Evolutionary conservation across 2,113 vertebrate genomes (phyloP), one percentile per base, ranked within the genome.

Genomic region (Chauna torquata): DNA sequence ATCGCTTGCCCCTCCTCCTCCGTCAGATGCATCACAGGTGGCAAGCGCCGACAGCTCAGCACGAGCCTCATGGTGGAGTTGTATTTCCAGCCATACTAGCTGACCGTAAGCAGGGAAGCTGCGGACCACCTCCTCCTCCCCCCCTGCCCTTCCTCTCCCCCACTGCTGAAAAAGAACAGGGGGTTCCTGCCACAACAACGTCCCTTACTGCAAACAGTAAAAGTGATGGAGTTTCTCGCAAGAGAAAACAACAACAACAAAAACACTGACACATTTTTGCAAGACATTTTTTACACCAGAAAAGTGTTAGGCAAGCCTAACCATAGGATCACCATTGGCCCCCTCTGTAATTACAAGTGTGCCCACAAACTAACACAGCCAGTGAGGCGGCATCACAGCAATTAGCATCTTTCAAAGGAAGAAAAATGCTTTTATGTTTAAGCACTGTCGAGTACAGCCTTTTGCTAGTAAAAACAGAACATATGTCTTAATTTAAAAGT

Each of bases 401-500:
- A 94, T 95, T 76, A 94, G 45, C 71, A 50, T 58, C 75, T 62
- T 96, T 88, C 86, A 97, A 64, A 94, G 75, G 72, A 5, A 94
- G 72, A 91, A 82, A 95, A 98, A 80, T 16, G 65, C 40, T 76
- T 79, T 83, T 90, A 92, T 84, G 66, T 94, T 88, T 90, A 91
- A 97, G 91, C 44, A 65, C 82, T 74, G 62, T 23, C 79, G 72
- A 97, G 81, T 30, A 94, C 75, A 96, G 88, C 19, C 62, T 91
- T 95, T 94, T 85, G 93, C 78, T 89, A 97, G 83, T 84, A 91
- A 97, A 97, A 97, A 88, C 71, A 95, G 87, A 97, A 71, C 38
- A 44, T 95, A 91, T 77, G 89, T 76, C 94, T 98, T 97, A 90
- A 96, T 96, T 97, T 98, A 95, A 91, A 98, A 97, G 92, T 96